phyloP scores from a whole-genome alignment of 2,113 vertebrate genomes.

The Dasypus novemcinctus region DNA sequence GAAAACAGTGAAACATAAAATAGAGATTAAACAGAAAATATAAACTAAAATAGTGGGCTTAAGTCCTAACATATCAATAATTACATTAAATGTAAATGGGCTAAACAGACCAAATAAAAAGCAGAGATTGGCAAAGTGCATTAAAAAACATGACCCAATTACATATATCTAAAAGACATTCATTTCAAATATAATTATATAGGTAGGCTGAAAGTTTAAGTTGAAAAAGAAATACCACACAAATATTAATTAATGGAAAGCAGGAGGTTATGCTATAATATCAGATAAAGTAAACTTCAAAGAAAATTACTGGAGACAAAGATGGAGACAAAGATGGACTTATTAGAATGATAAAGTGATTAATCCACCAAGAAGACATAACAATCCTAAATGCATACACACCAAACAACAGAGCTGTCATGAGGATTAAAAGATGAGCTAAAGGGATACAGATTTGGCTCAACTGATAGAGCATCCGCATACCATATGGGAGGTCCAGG shows the following conservation, averaged over 20 bases:
- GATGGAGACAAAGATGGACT: neutral
- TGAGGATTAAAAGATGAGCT: neutral
- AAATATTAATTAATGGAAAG: neutral
- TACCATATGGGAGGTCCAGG: no score
- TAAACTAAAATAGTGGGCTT: neutral
- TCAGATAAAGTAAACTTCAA: neutral
- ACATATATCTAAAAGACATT: neutral
- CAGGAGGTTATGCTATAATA: neutral
- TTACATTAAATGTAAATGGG: neutral
- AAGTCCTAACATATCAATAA: neutral
- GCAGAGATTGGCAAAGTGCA: neutral
- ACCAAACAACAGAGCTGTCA: neutral
- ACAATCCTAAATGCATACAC: neutral
- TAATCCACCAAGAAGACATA: neutral
- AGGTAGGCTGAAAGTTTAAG: neutral
- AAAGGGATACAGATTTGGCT: no score
- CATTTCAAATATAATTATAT: neutral
- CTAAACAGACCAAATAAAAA: neutral
- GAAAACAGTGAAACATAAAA: neutral
- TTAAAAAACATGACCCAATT: neutral
- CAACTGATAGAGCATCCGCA: no score
- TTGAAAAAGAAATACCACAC: neutral
- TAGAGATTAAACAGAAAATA: neutral
- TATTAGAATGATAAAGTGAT: neutral
- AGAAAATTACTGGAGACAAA: neutral